These are phyloP conservation scores for Pantala flavescens DNA, from an alignment of 1,140 invertebrate genomes.

Conservation along the genomic window DNA sequence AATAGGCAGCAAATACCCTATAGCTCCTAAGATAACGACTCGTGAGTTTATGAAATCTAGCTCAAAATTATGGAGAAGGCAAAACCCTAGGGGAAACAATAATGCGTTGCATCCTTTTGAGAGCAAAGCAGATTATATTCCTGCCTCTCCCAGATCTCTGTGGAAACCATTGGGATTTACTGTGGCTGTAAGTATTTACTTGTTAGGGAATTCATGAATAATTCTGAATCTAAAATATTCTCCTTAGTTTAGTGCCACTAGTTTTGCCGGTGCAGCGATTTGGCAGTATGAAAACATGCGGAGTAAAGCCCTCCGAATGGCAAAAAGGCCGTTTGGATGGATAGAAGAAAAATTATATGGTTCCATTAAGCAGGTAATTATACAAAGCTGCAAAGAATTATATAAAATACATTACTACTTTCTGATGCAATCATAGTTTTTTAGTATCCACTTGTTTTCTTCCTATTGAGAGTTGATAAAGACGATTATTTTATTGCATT, in stretches of 20 bases:
- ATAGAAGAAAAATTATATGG: conserved; percentile 34
- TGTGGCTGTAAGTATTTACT: background rate
- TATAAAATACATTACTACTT: too few species aligned
- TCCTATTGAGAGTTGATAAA: too few species aligned
- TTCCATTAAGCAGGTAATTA: conserved; percentile 32
- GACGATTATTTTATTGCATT: too few species aligned
- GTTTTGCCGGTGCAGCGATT: conserved; percentile 63
- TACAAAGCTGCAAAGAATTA: conserved; percentile 17
- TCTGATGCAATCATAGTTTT: too few species aligned
- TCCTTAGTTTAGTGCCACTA: background rate
- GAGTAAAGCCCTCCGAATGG: conserved; percentile 44
- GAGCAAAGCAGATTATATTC: background rate
- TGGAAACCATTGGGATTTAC: background rate
- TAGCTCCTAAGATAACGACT: too few species aligned
- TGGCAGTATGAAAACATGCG: conserved; percentile 82
- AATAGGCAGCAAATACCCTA: too few species aligned
- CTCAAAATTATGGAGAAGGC: background rate
- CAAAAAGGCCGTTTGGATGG: conserved; percentile 43
- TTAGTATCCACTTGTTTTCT: too few species aligned
- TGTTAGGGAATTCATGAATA: background rate
- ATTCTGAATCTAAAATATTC: background rate
- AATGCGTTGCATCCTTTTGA: background rate
- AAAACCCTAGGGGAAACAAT: background rate
- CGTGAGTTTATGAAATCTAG: background rate
- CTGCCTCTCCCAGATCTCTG: background rate